Percentiles rank a stretch among this genome's conserved stretches.
Conservation (phyloP, 2,797 vertebrate species). For the Alectoris magna region DNA sequence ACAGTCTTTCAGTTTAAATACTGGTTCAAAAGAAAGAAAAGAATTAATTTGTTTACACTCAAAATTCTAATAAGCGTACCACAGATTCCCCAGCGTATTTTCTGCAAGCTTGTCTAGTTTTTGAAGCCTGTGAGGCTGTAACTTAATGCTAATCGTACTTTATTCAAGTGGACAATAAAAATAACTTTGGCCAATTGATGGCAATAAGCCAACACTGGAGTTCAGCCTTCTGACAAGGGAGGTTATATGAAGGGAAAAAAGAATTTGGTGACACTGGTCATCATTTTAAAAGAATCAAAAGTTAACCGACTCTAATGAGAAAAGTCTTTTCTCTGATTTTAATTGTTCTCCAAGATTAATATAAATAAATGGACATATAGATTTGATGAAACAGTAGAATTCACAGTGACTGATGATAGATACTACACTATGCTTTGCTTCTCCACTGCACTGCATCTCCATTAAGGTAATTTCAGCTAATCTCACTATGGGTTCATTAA, state of each 20-base stretch:
- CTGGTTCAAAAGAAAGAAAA: background rate
- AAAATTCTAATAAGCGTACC: background rate
- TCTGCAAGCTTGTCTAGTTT: background rate
- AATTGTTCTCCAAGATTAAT: background rate
- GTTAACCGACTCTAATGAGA: background rate
- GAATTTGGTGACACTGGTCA: background rate
- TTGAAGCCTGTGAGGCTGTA: background rate
- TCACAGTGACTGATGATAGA: constrained; percentile 41
- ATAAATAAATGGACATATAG: background rate
- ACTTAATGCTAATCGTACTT: background rate
- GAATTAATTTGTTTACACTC: background rate
- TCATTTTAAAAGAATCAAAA: background rate
- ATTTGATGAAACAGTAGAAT: constrained; percentile 34
- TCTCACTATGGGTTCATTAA: constrained; percentile 66
- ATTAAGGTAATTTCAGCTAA: constrained; percentile 70
- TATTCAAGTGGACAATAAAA: background rate
- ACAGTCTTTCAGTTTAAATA: background rate
- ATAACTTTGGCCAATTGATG: background rate
- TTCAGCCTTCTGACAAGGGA: background rate
- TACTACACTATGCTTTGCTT: constrained; percentile 34
- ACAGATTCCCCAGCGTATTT: background rate
- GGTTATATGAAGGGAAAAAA: background rate
- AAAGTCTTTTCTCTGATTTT: background rate
- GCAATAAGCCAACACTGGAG: background rate
- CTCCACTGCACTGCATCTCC: constrained; percentile 36